A percentile compares a stretch with the other conserved stretches of the same genome.
phyloP scores from a whole-genome alignment of 92 coral and sea anemone species.

The Epizoanthus illoricatus region DNA sequence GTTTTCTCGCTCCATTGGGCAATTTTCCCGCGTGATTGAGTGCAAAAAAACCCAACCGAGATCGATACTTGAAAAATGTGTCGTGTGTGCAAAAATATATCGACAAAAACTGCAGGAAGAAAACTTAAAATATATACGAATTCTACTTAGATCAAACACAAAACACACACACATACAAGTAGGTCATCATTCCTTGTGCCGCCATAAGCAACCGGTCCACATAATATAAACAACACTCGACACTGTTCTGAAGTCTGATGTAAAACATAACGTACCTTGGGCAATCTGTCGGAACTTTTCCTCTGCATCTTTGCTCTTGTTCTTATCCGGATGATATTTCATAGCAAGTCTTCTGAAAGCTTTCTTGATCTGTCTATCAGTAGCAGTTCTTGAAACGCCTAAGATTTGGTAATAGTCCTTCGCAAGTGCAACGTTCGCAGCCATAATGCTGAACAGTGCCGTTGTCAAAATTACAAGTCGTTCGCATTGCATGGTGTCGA shows the following conservation, averaged over 20 bases:
- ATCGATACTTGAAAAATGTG: not conserved
- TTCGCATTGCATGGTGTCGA: slow-evolving; percentile 79
- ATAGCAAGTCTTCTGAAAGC: slow-evolving; percentile 93
- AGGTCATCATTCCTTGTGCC: slow-evolving; percentile 9
- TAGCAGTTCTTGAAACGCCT: slow-evolving; percentile 89
- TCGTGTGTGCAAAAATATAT: not conserved
- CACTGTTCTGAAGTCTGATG: too few species aligned
- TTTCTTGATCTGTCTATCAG: slow-evolving; percentile 91
- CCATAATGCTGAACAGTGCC: slow-evolving; percentile 82
- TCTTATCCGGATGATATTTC: slow-evolving; percentile 97
- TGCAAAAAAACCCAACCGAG: not conserved
- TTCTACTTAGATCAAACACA: not conserved
- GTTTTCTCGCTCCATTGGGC: not conserved
- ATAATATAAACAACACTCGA: slow-evolving; percentile 23
- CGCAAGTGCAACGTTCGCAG: slow-evolving; percentile 84
- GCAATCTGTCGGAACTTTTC: slow-evolving; percentile 92
- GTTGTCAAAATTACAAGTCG: slow-evolving; percentile 81
- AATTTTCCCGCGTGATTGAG: not conserved
- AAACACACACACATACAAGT: not conserved
- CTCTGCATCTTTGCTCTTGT: slow-evolving; percentile 92
- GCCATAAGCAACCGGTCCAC: slow-evolving; percentile 13
- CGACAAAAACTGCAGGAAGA: not conserved
- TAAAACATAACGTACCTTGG: slow-evolving; percentile 71
- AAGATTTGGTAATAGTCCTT: slow-evolving; percentile 95
- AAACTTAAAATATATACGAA: not conserved